These are phyloP conservation scores for Genyomyrus donnyi DNA, from an alignment of 2,113 vertebrate species.

Conservation along the genomic window DNA sequence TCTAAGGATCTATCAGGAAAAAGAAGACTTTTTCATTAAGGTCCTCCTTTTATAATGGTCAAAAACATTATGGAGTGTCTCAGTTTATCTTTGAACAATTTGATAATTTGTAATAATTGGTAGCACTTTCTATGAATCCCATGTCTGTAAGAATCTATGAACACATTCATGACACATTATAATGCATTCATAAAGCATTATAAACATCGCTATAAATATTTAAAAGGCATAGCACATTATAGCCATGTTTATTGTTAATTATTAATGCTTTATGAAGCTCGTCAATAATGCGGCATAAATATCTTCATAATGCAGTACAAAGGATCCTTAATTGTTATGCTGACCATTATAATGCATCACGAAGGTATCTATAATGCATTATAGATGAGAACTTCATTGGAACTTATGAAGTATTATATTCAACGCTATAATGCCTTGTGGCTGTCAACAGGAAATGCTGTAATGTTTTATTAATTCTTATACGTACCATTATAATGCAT, in stretches of 20 bases:
- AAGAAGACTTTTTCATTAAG: neutral
- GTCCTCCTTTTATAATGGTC: neutral
- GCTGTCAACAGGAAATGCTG: neutral
- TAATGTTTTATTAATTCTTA: neutral
- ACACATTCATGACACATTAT: neutral
- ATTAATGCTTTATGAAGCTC: neutral
- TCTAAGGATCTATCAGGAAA: slow-evolving; percentile 64
- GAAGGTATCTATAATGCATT: neutral
- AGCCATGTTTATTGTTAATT: neutral
- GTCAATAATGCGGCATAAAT: neutral
- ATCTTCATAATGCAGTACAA: neutral
- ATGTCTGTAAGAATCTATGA: neutral
- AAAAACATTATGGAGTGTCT: neutral
- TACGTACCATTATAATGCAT: neutral
- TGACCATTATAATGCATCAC: neutral
- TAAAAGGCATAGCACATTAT: neutral
- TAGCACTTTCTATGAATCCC: neutral
- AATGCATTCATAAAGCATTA: neutral
- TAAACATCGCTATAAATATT: neutral
- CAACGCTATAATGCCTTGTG: neutral
- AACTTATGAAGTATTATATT: neutral
- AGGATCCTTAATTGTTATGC: neutral
- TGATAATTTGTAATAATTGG: neutral
- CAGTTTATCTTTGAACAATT: neutral
- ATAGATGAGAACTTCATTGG: neutral